Evolutionary conservation across 2,797 vertebrate genomes (phyloP).

Genomic region (Galago senegalensis): DNA sequence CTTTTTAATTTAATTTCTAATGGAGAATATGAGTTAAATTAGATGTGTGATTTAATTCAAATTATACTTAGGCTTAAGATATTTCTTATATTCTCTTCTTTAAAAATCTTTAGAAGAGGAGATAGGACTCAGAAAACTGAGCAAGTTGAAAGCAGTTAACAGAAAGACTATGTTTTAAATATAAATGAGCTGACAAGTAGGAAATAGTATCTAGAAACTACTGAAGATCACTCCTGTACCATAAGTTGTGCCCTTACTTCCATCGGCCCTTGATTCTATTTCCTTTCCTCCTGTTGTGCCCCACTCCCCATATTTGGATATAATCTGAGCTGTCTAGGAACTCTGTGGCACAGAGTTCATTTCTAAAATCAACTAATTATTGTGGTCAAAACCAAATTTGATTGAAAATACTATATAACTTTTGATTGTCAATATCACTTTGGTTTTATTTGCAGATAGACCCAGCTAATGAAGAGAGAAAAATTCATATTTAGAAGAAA

Average conservation of each 20-base stretch:
- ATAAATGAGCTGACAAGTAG: background rate
- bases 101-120: background rate
- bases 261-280: background rate
- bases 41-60: background rate
- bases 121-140: background rate
- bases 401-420: background rate
- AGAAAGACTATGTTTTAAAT: background rate
- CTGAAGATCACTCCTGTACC: accelerated
- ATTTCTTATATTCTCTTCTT: background rate
- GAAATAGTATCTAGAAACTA: background rate
- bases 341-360: background rate
- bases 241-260: background rate
- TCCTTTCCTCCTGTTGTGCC: background rate
- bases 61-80: background rate
- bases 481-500: background rate
- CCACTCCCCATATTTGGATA: background rate
- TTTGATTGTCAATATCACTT: constrained; percentile 20
- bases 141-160: background rate
- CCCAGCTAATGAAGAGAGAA: background rate
- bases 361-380: background rate
- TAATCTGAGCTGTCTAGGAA: background rate
- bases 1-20: background rate
- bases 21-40: background rate
- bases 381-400: background rate
- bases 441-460: background rate